phyloP scores from a whole-genome alignment of 2,113 vertebrate genomes.

The Proteles cristata region DNA sequence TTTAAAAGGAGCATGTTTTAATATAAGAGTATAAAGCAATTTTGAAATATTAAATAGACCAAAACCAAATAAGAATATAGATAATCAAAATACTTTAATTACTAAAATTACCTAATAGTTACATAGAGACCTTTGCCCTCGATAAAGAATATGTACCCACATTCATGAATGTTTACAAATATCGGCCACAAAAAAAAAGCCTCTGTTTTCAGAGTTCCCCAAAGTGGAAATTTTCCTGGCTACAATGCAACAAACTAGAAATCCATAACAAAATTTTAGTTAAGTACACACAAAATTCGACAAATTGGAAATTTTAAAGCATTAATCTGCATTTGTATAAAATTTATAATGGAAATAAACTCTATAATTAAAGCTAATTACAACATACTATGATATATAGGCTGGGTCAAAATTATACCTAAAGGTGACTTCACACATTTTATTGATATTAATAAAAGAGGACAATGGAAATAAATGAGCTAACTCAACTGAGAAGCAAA shows the following conservation, averaged over 20 bases:
- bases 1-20: not conserved
- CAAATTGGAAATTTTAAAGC: not conserved
- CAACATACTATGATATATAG: not conserved
- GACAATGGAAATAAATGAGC: not conserved
- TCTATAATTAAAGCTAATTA: not conserved
- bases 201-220: not conserved
- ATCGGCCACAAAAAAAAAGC: not conserved
- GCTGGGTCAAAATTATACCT: not conserved
- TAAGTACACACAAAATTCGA: not conserved
- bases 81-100: not conserved
- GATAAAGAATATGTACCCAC: not conserved
- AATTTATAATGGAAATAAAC: not conserved
- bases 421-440: not conserved
- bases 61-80: not conserved
- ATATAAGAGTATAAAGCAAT: not conserved
- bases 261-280: not conserved
- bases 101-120: constrained; percentile 7
- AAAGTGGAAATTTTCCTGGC: not conserved
- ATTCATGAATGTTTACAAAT: not conserved
- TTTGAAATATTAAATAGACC: not conserved
- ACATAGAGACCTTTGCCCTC: not conserved
- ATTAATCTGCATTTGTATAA: not conserved
- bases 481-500: not conserved
- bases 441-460: not conserved
- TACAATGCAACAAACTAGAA: constrained; percentile 8